A percentile compares a stretch with the other conserved stretches of the same genome.
phyloP scores from a whole-genome alignment of 2,888 invertebrate genomes.

The Drosophila sordidapex region DNA sequence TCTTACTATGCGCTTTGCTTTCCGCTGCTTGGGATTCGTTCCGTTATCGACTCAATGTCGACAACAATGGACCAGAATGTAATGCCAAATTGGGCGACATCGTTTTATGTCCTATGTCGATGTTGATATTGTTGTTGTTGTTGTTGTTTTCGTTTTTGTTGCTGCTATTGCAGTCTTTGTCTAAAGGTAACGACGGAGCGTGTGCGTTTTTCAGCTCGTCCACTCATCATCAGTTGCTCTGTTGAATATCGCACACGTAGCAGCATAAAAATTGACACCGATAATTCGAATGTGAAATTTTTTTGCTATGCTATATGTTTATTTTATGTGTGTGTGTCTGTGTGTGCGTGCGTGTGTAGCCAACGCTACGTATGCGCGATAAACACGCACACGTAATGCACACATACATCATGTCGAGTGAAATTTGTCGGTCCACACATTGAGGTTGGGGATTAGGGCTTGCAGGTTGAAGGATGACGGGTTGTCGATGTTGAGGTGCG shows the following conservation, averaged over 20 bases:
- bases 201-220: slow-evolving; percentile 33
- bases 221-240: slow-evolving; percentile 74
- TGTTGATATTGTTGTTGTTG: slow-evolving; percentile 10
- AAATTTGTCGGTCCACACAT: slow-evolving; percentile 60
- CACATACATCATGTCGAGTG: slow-evolving; percentile 68
- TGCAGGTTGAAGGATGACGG: background rate
- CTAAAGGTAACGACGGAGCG: slow-evolving; percentile 54
- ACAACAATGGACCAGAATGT: slow-evolving; percentile 70
- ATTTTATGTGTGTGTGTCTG: slow-evolving; percentile 12
- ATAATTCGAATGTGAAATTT: slow-evolving; percentile 65
- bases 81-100: slow-evolving; percentile 77
- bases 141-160: slow-evolving; percentile 17
- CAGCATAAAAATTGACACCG: slow-evolving; percentile 81
- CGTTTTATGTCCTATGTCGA: slow-evolving; percentile 54
- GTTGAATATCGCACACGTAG: slow-evolving; percentile 80
- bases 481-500: background rate
- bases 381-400: slow-evolving; percentile 69
- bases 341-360: slow-evolving; percentile 18
- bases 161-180: slow-evolving; percentile 42
- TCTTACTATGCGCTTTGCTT: slow-evolving; percentile 34
- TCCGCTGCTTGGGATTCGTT: slow-evolving; percentile 59
- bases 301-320: slow-evolving; percentile 4
- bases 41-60: slow-evolving; percentile 67
- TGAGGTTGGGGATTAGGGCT: background rate
- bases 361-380: slow-evolving; percentile 70